Evolutionary conservation across 2,888 invertebrate species (phyloP).

Genomic region (Nebria salina): DNA sequence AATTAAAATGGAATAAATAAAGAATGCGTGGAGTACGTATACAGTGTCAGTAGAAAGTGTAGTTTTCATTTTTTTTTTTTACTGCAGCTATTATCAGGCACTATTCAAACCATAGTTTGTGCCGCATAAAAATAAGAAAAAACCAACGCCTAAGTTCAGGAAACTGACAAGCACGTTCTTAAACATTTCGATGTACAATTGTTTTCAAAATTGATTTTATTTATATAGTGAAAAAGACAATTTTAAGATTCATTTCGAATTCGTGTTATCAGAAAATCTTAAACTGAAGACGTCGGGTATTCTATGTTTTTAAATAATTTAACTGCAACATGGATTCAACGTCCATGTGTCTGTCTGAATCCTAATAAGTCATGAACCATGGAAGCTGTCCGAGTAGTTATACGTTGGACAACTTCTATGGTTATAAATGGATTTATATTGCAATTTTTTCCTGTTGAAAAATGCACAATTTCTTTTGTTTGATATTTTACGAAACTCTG

Average conservation of each 20-base stretch:
- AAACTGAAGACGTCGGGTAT: slow-evolving; percentile 23
- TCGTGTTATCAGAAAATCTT: background rate
- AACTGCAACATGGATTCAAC: slow-evolving; percentile 27
- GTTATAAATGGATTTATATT: slow-evolving; percentile 25
- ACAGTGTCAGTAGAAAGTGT: slow-evolving; percentile 43
- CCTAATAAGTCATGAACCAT: slow-evolving; percentile 24
- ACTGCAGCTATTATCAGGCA: slow-evolving; percentile 56
- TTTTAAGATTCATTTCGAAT: background rate
- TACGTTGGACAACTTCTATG: slow-evolving; percentile 13
- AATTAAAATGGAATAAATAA: background rate
- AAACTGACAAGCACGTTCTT: slow-evolving; percentile 23
- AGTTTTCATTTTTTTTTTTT: slow-evolving; percentile 31
- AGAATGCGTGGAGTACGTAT: slow-evolving; percentile 1
- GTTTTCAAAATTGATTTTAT: background rate
- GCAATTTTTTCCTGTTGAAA: slow-evolving; percentile 47
- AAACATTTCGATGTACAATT: background rate
- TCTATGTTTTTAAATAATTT: slow-evolving; percentile 35
- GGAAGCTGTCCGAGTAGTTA: background rate
- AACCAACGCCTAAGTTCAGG: slow-evolving; percentile 32
- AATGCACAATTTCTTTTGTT: slow-evolving; percentile 43
- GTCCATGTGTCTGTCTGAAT: slow-evolving; percentile 30
- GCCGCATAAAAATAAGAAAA: slow-evolving; percentile 34
- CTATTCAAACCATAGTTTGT: slow-evolving; percentile 55
- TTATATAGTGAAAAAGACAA: background rate
- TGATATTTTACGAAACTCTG: slow-evolving; percentile 41